A percentile compares a stretch with the other conserved stretches of the same genome.
phyloP scores from a whole-genome alignment of 2,113 vertebrate genomes.

The Saccopteryx leptura region DNA sequence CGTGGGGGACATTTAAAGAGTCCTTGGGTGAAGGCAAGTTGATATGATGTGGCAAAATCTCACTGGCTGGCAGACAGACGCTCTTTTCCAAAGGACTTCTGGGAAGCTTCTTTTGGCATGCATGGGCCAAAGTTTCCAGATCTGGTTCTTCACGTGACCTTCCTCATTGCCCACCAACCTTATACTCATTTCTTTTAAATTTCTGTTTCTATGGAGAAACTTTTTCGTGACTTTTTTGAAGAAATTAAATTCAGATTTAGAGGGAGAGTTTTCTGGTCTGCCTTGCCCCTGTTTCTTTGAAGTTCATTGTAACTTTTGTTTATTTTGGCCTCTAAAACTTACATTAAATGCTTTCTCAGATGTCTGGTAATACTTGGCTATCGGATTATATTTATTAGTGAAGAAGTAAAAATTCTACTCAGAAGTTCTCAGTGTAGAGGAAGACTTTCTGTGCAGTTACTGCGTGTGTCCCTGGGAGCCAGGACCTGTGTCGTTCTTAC shows the following conservation, averaged over 20 bases:
- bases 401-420: background rate
- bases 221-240: background rate
- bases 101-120: too few species aligned
- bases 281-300: background rate
- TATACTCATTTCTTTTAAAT: too few species aligned
- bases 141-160: too few species aligned
- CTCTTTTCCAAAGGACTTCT: too few species aligned
- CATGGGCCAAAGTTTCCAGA: too few species aligned
- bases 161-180: too few species aligned
- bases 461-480: accelerated
- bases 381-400: background rate
- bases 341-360: background rate
- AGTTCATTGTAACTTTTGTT: background rate
- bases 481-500: background rate
- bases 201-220: background rate
- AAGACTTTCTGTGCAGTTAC: accelerated
- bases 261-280: background rate
- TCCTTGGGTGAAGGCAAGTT: too few species aligned
- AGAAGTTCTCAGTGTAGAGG: background rate
- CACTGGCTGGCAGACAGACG: too few species aligned
- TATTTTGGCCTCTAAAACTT: background rate
- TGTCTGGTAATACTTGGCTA: background rate
- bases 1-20: too few species aligned
- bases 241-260: background rate
- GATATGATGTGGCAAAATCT: too few species aligned